phyloP scores from a whole-genome alignment of 2,113 vertebrate species.

The Theristicus caerulescens region DNA sequence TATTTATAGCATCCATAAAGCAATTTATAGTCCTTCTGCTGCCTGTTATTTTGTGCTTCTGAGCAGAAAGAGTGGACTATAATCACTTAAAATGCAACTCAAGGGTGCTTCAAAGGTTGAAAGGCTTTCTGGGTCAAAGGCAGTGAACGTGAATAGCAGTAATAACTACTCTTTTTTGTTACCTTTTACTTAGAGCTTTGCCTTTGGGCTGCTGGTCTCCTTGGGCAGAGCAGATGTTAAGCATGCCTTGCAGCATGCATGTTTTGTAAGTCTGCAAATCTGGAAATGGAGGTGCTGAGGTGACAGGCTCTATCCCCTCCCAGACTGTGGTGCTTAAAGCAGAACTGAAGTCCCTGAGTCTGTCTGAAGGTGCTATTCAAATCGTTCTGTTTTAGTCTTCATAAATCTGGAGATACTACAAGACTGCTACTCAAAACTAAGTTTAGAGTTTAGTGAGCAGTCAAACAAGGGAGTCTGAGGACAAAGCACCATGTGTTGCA shows the following conservation, averaged over 20 bases:
- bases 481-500: not conserved
- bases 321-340: not conserved
- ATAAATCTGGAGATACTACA: not conserved
- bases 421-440: not conserved
- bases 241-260: not conserved
- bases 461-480: not conserved
- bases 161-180: slow-evolving; percentile 4
- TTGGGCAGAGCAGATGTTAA: not conserved
- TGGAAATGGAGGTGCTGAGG: not conserved
- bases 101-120: slow-evolving; percentile 9
- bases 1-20: slow-evolving; percentile 58
- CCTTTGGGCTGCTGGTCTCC: not conserved
- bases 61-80: slow-evolving; percentile 9
- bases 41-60: slow-evolving; percentile 50
- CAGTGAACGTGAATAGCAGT: not conserved
- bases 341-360: not conserved
- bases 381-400: not conserved
- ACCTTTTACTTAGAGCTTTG: not conserved
- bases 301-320: not conserved
- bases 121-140: slow-evolving; percentile 32
- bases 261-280: slow-evolving; percentile 2
- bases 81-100: slow-evolving; percentile 29
- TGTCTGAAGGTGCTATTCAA: not conserved
- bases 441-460: not conserved
- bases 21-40: slow-evolving; percentile 53